A percentile compares a stretch with the other conserved stretches of the same genome.
phyloP scores from a whole-genome alignment of 1,140 invertebrate species.

The Diorhabda sublineata region DNA sequence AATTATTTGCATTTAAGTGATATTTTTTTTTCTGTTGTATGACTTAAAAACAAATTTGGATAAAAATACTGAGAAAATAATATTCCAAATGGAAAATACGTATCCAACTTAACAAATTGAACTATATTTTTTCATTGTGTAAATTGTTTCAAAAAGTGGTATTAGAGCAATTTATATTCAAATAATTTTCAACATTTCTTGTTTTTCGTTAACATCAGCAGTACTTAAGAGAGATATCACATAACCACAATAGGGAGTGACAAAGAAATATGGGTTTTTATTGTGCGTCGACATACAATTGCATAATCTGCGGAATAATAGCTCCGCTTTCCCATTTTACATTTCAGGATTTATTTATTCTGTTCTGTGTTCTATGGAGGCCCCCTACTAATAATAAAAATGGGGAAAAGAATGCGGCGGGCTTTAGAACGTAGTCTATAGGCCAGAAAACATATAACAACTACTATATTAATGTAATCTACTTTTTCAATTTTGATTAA shows the following conservation, averaged over 20 bases:
- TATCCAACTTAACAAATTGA: no score
- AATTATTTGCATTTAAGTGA: no score
- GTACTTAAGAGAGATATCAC: constrained; percentile 37
- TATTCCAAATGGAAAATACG: no score
- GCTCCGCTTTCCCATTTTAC: constrained; percentile 35
- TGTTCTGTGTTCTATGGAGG: constrained; percentile 24
- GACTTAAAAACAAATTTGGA: no score
- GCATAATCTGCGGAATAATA: constrained; percentile 39
- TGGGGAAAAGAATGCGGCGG: constrained; percentile 28
- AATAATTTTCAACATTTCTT: constrained; percentile 12
- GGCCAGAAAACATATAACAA: background rate
- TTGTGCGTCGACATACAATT: constrained; percentile 40
- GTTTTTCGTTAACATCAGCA: constrained; percentile 34
- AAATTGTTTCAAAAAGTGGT: no score
- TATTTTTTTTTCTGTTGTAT: no score
- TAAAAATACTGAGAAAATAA: no score
- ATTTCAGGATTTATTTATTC: constrained; percentile 36
- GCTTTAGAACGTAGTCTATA: constrained; percentile 1
- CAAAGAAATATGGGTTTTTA: constrained; percentile 36
- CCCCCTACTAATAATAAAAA: constrained; percentile 25
- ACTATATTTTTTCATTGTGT: no score
- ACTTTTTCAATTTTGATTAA: no score
- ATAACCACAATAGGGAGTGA: constrained; percentile 34
- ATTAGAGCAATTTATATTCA: background rate
- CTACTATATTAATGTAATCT: no score